These are phyloP conservation scores for Hoplostethus mediterraneus DNA, from an alignment of 2,797 vertebrate genomes.

Conservation along the genomic window DNA sequence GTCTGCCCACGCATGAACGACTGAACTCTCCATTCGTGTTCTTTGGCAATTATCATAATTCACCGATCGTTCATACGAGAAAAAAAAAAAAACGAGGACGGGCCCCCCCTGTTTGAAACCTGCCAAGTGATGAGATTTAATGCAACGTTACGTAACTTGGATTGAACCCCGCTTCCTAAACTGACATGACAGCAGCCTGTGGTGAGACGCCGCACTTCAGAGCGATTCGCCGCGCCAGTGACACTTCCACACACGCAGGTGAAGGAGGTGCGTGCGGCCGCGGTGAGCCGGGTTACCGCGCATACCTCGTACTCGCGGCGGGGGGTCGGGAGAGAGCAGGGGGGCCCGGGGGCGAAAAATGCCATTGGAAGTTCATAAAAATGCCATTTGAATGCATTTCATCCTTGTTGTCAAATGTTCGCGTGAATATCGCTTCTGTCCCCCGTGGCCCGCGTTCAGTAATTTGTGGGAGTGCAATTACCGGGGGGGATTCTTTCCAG, in stretches of 20 bases:
- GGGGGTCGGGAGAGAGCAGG: no score
- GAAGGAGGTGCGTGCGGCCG: no score
- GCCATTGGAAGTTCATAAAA: no score
- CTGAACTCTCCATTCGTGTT: conserved; percentile 11
- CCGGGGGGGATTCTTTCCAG: no score
- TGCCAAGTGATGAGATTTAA: conserved; percentile 11
- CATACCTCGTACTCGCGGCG: no score
- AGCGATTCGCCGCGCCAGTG: not conserved
- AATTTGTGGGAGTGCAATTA: no score
- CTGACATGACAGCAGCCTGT: not conserved
- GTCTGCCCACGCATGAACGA: not conserved
- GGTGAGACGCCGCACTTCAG: not conserved
- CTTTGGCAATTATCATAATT: not conserved
- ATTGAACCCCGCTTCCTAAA: conserved; percentile 8
- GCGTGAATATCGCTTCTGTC: no score
- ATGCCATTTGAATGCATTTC: no score
- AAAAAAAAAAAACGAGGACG: not conserved
- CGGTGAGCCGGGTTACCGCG: no score
- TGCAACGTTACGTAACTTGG: conserved; percentile 1
- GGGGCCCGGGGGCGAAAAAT: no score
- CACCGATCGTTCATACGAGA: not conserved
- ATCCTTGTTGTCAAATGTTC: no score
- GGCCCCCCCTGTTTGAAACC: not conserved
- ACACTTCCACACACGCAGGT: not conserved
- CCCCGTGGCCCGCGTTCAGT: no score